Conservation (phyloP, 2,797 vertebrate species). For the Cuniculus paca region DNA sequence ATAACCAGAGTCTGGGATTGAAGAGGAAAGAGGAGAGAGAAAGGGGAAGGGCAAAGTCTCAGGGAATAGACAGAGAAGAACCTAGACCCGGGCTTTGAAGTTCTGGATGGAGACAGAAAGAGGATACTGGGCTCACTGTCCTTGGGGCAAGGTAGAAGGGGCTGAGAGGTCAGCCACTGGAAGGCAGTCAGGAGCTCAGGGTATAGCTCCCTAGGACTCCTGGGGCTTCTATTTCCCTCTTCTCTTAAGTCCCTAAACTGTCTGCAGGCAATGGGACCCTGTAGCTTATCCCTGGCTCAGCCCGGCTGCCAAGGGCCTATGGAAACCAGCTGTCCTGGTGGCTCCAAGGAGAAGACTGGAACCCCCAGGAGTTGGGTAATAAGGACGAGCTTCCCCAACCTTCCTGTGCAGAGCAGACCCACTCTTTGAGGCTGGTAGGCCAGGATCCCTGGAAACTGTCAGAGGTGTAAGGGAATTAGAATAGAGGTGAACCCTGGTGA, state of each 20-base stretch:
- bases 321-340: conserved; percentile 9
- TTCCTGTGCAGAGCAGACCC: background rate
- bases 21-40: background rate
- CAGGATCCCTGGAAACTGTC: background rate
- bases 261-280: background rate
- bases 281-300: background rate
- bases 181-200: background rate
- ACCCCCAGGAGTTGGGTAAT: background rate
- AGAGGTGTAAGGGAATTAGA: background rate
- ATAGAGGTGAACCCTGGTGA: background rate
- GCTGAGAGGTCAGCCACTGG: background rate
- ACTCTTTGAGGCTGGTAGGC: background rate
- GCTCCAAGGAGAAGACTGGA: background rate
- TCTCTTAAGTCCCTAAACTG: background rate
- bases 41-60: background rate
- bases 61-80: background rate
- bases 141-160: background rate
- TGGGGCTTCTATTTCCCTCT: background rate
- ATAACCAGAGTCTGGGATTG: background rate
- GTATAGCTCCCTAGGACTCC: background rate
- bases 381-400: background rate
- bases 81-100: background rate
- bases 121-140: background rate
- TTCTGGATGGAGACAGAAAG: background rate
- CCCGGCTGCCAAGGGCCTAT: background rate